Evolutionary conservation across 2,797 vertebrate genomes (phyloP), one percentile per base, ranked within the genome.

Genomic region (Propithecus deckenii): DNA sequence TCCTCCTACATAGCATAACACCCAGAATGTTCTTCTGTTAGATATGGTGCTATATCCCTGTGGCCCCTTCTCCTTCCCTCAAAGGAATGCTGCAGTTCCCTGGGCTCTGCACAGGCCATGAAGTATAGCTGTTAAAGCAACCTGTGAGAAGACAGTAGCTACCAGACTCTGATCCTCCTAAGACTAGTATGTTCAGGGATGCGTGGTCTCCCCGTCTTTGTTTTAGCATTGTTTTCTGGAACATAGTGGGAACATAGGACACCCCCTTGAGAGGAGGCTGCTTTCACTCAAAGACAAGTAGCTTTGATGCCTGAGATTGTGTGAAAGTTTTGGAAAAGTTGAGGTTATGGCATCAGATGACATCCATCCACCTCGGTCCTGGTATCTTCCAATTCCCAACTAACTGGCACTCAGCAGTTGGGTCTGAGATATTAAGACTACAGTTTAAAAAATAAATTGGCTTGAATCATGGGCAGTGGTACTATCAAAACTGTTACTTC

Each of bases 271-370:
- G 38, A 41, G 41, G 48, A 72, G 23, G 48, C 63, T 93, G 11
- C 67, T 75, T 46, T 96, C n/a, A 76, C 59, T 91, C 71, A 92
- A 72, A 85, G 52, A 79, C 32, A 88, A 95, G 55, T 65, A 80
- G 14, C 71, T 59, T 67, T 80, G 35, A 88, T 89, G 50, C 23
- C 91, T 6, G 20, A 69, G 57, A 74, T 78, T n/a, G 35, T 74
- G 35, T 50, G 25, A 90, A 94, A 89, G 55, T 23, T 76, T 78
- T 55, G 20, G 65, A 85, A 88, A 57, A 86, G 46, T 0, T 46
- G 12, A 30, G 20, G n/a, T 80, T 59, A 71, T 25, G 69, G 38
- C 71, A n/a, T 71, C 67, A 67, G 18, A 48, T 50, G 38, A 18
- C 30, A 65, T 22, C 67, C 52, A 75, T 72, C n/a, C 69, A 52